Base-by-base conservation (phyloP, 1,140 invertebrate species). In the Lepidurus arcticus region DNA sequence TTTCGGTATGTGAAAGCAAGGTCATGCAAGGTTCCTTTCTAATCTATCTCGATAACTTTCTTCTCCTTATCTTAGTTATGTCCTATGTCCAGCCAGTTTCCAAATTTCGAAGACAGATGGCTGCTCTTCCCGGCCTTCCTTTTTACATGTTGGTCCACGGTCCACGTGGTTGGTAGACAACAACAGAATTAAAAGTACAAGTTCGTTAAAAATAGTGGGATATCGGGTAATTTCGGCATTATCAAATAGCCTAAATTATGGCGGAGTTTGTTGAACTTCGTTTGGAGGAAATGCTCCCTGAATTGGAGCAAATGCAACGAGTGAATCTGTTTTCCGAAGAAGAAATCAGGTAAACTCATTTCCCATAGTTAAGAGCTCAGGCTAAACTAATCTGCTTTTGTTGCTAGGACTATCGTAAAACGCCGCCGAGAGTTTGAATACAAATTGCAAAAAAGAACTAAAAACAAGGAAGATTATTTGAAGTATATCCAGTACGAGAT, bases 401-500 rank as follows among this genome's bases (percentile, higher is more conserved):
- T 78, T 86, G 85, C 75, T 81, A 92, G 91, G 81, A 87, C 87
- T 80, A 91, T 93, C 78, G 86, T 89, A 26, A 90, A 89, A 81
- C 92, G 90, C 83, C 85, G 90, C 16, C 90, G 89, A 81, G 87
- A 89, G 78, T 89, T 88, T 84, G 91, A 93, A 83, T 92, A 92
- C 81, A 91, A 89, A 85, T 86, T 93, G 78, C 89, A 91, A 81
- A 85, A 89, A 78, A 85, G 86, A 81, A 86, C 87, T 1, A 92
- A 92, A 84, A 84, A 84, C 34, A 92, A 92, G 84, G 89, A 91
- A 81, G 91, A 93, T 83, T 92, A 87, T 84, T 84, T 92, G 10
- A 86, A 88, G 78, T 93, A 93, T 80, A 91, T 93, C 80, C 87
- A 90, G 74, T 93, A 91, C 84, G 89, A 92, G 84, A 87, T 90